phyloP scores from a whole-genome alignment of 2,888 invertebrate species.

The Epiblema foenella region DNA sequence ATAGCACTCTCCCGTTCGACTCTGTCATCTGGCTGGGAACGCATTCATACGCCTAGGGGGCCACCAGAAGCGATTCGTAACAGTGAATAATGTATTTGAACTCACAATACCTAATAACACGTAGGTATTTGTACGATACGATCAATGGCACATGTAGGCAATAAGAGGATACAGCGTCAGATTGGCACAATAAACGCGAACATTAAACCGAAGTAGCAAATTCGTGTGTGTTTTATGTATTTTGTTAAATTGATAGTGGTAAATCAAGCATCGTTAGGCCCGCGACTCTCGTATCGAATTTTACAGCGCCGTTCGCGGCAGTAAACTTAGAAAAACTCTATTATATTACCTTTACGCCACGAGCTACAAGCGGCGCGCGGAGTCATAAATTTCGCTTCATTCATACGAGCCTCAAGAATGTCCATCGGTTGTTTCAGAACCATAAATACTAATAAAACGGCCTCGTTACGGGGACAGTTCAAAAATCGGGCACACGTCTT shows the following conservation, averaged over 20 bases:
- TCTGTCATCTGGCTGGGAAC: constrained; percentile 75
- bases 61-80: constrained; percentile 80
- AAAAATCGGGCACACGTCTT: constrained; percentile 85
- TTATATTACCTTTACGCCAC: constrained; percentile 64
- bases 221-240: constrained; percentile 75
- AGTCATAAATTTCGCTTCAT: constrained; percentile 78
- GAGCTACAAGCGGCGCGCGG: constrained; percentile 63
- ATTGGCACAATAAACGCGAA: constrained; percentile 65
- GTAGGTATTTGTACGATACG: constrained; percentile 43
- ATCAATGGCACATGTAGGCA: constrained; percentile 40
- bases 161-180: constrained; percentile 45
- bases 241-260: constrained; percentile 77
- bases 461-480: constrained; percentile 82
- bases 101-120: constrained; percentile 74
- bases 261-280: constrained; percentile 78
- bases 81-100: constrained; percentile 79
- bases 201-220: constrained; percentile 63
- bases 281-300: constrained; percentile 77
- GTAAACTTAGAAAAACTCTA: constrained; percentile 80
- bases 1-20: constrained; percentile 58
- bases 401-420: constrained; percentile 71
- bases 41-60: constrained; percentile 74
- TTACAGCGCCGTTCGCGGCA: constrained; percentile 73
- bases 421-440: constrained; percentile 75
- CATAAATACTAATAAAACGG: constrained; percentile 83